Base-by-base conservation (phyloP, 2,797 vertebrate species). In the Phoeniculus purpureus region DNA sequence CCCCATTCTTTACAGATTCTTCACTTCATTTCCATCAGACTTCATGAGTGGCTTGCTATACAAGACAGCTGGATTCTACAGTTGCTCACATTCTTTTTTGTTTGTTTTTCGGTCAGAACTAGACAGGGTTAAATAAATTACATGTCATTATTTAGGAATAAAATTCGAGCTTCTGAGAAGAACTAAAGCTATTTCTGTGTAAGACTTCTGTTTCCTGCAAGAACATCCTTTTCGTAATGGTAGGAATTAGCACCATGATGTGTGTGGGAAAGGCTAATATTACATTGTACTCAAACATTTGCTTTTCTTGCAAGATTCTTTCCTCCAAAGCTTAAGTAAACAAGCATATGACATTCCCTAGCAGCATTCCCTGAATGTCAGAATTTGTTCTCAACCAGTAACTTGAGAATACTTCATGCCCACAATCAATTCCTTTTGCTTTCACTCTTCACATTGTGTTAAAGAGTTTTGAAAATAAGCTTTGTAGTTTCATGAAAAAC, bases 151-250 rank as follows among this genome's bases (percentile, higher is more conserved):
- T 54, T 84, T 64, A 76, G 50, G 21, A 81, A 54, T 55, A 56
- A 88, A 94, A 84, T 54, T 58, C 1, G 7, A 76, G 50, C 66
- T 92, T 90, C 82, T 84, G 75, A 95, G 64, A 91, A 92, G 93
- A 89, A 70, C 81, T 83, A 64, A 89, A 60, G 26, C 13, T 90
- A 75, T 59, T 93, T 92, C 64, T 66, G 34, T 62, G 37, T 34
- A 84, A 65, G 78, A 85, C 82, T 87, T 87, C 93, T 74, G 77
- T 75, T 95, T 94, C 79, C 79, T 89, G 70, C 48, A 92, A 89
- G 64, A 76, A 23, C 48, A 78, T 86, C 52, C 71, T 84, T 67
- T 89, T 70, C 34, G 13, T 56, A 79, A 60, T 12, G n/a, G 47
- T 29, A 92, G 32, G 56, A 94, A 65, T 18, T 43, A 88, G 50